Base-by-base conservation (phyloP, 2,888 invertebrate genomes). In the Pimpla rufipes region DNA sequence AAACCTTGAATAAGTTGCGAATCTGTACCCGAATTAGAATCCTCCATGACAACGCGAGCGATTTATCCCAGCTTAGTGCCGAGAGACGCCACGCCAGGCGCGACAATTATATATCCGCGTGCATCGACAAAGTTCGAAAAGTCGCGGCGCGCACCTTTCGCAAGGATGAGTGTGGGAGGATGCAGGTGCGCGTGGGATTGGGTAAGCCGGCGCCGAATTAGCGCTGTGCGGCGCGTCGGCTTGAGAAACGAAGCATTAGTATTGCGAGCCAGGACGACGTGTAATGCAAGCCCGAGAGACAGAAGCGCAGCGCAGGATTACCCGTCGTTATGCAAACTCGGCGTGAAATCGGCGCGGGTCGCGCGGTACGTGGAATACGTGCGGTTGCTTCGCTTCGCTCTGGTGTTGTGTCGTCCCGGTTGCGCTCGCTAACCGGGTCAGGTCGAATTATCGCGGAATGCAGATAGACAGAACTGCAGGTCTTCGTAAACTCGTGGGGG, bases 291-390 rank as follows among this genome's bases (percentile, higher is more conserved):
- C 59, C 40, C 73, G 35, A 23, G 29, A 62, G 55, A 45, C 73
- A 74, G 73, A 79, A 74, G 42, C 7, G 37, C 37, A 18, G 67
- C 64, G 42, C 66, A 55, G 79, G 79, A 74, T 79, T 79, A 74
- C 73, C 73, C 66, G 67, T 74, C 73, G 79, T 79, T 79, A 79
- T 79, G 73, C 73, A 79, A 79, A 74, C 79, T 74, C 73, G 35
- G 64, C 71, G 64, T 73, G 79, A 79, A 79, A 79, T 71, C 71
- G 79, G 47, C 55, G 71, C 52, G 40, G 18, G 47, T 5, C 3
- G 75, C 70, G 21, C 55, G 55, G n/a, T 47, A 59, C 57, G 66
- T 62, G 13, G 64, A 75, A 75, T 73, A 66, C 75, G 76, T 57
- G 67, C 45, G 57, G 55, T 66, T 66, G 29, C 52, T n/a, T 29